A percentile compares a stretch with the other conserved stretches of the same genome.
Conservation (phyloP, 2,113 vertebrate genomes). For the Henicopernis longicauda region DNA sequence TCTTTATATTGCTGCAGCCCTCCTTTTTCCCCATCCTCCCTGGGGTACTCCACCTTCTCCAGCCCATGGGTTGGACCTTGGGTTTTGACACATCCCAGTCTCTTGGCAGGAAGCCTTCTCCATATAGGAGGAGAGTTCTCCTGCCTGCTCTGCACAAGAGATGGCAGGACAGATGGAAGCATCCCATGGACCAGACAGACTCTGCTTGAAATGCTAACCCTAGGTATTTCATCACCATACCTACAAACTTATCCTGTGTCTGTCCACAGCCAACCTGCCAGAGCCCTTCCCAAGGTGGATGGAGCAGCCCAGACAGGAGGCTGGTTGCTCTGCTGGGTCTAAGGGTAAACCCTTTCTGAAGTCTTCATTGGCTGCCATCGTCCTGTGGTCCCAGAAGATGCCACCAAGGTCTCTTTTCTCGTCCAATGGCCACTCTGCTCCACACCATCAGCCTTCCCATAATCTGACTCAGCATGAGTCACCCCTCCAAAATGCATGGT, state of each 20-base stretch:
- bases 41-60: background rate
- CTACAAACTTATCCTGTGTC: background rate
- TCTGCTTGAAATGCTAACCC: background rate
- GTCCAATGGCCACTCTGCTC: fast-evolving
- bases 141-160: background rate
- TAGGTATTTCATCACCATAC: background rate
- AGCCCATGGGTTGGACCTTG: background rate
- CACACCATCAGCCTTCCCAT: background rate
- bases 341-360: background rate
- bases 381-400: background rate
- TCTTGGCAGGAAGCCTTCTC: background rate
- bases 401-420: background rate
- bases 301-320: background rate
- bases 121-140: background rate
- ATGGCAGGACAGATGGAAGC: background rate
- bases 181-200: background rate
- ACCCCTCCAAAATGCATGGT: background rate
- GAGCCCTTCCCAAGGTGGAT: background rate
- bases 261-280: background rate
- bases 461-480: background rate
- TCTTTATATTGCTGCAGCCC: background rate
- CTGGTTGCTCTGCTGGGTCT: background rate
- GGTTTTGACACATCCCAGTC: background rate
- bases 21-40: background rate
- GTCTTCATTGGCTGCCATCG: background rate